A percentile compares a stretch with the other conserved stretches of the same genome.
Evolutionary conservation across 2,888 invertebrate species (phyloP).

Genomic region (Drosophila leonis): DNA sequence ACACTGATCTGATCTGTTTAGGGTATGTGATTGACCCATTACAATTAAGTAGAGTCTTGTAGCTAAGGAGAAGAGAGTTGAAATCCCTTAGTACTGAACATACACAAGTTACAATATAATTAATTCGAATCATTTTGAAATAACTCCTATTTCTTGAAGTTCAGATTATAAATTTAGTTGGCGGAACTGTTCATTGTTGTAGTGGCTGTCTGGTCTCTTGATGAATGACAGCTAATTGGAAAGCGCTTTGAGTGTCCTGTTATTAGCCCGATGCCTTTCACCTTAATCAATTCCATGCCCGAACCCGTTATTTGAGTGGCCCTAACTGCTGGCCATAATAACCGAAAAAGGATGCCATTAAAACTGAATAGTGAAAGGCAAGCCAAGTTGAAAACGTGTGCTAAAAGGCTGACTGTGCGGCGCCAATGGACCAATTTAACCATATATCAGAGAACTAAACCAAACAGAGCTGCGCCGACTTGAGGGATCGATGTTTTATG

Average conservation of each 20-base stretch:
- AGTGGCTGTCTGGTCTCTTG: conserved; percentile 38
- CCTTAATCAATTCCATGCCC: conserved; percentile 67
- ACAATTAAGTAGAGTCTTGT: no score
- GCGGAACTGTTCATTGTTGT: conserved; percentile 4
- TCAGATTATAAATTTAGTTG: neutral
- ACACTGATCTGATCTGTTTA: no score
- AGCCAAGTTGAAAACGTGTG: conserved; percentile 57
- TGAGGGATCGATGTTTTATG: conserved; percentile 40
- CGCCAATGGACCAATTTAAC: conserved; percentile 73
- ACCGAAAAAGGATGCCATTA: conserved; percentile 69
- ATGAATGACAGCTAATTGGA: conserved; percentile 74
- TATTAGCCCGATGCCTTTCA: conserved; percentile 72
- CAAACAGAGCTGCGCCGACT: neutral
- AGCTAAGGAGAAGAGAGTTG: no score
- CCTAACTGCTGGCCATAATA: conserved; percentile 56
- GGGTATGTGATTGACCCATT: no score
- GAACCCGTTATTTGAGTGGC: conserved; percentile 58
- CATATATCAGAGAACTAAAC: conserved; percentile 22
- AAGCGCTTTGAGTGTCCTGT: conserved; percentile 68
- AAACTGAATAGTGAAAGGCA: conserved; percentile 54
- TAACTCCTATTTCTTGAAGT: neutral
- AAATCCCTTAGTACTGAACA: no score
- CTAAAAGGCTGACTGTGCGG: conserved; percentile 72
- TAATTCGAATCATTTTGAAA: neutral
- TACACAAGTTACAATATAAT: no score